Evolutionary conservation across 2,888 invertebrate genomes (phyloP), one percentile per base, ranked within the genome.

Genomic region (Habroteleia sp.): DNA sequence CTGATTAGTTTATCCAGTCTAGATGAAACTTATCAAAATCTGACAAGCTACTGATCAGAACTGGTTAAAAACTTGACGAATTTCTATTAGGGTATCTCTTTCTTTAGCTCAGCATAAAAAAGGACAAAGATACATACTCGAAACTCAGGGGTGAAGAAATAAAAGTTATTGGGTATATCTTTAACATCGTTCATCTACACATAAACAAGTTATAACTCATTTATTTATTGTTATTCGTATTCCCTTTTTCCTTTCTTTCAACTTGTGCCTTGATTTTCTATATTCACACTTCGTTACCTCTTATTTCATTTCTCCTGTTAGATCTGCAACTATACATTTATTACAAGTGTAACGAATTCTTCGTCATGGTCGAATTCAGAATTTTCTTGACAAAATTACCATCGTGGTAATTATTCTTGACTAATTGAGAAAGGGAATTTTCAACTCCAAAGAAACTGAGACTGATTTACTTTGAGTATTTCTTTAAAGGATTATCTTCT

Each of bases 191-290:
- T n/a, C n/a, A n/a, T n/a, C n/a, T 68, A 74, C 68, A 58, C 50
- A 63, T 56, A 74, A 62, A 74, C 63, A 74, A 68, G 62, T 41
- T 52, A 60, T 46, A 60, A 66, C 66, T 73, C 73, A 66, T 73
- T 60, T 66, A 73, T 66, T 73, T 73, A 66, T 66, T 66, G 66
- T 60, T n/a, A n/a, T n/a, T 46, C 66, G 35, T 56, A 48, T 13
- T 56, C 63, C n/a, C 68, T 44, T 56, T 56, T 74, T 33, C 68
- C 68, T 74, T 74, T 74, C 68, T 74, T 74, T 68, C 62, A 33
- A 42, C 41, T 46, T 54, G 41, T 31, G 44, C 41, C 68, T 54
- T 20, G 6, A 10, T 44, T 54, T 46, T 69, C 37, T 63, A 27
- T 31, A 60, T 50, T 10, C 52, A 10, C 60, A 58, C 37, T 65